These are phyloP conservation scores for Boulengeromyrus knoepffleri DNA, from an alignment of 2,113 vertebrate genomes.

Conservation along the genomic window DNA sequence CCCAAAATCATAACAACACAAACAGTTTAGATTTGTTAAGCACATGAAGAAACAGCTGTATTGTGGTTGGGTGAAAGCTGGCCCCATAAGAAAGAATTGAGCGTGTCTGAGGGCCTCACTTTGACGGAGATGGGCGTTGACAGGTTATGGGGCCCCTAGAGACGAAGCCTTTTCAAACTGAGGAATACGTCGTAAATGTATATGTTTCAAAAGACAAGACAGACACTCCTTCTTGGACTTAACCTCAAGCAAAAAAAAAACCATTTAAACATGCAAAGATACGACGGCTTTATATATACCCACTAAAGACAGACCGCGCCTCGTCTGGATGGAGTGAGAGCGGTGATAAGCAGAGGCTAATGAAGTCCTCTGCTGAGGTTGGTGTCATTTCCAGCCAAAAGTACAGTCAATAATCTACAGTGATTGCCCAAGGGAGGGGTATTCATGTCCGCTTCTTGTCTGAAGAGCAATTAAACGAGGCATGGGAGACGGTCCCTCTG, in stretches of 20 bases:
- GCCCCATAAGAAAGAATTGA: neutral
- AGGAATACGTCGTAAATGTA: neutral
- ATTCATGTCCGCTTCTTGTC: constrained; percentile 18
- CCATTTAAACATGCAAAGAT: neutral
- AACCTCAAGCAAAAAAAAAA: neutral
- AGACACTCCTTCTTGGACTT: neutral
- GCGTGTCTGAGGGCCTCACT: neutral
- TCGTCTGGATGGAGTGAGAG: neutral
- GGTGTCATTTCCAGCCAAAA: constrained; percentile 14
- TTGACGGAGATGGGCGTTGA: neutral
- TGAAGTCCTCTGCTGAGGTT: constrained; percentile 2
- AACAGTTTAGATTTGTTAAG: neutral
- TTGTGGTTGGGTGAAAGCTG: neutral
- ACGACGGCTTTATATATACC: neutral
- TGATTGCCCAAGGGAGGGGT: constrained; percentile 12
- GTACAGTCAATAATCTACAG: constrained; percentile 15
- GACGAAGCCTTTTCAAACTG: neutral
- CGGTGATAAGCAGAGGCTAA: neutral
- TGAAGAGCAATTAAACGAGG: constrained; percentile 18
- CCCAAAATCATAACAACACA: neutral
- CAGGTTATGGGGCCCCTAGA: neutral
- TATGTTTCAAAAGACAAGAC: neutral
- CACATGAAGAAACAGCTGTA: neutral
- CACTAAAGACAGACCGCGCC: neutral
- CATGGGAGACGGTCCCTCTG: constrained; percentile 3